Evolutionary conservation across 2,113 vertebrate species (phyloP).

Genomic region (Hippopotamus amphibius): DNA sequence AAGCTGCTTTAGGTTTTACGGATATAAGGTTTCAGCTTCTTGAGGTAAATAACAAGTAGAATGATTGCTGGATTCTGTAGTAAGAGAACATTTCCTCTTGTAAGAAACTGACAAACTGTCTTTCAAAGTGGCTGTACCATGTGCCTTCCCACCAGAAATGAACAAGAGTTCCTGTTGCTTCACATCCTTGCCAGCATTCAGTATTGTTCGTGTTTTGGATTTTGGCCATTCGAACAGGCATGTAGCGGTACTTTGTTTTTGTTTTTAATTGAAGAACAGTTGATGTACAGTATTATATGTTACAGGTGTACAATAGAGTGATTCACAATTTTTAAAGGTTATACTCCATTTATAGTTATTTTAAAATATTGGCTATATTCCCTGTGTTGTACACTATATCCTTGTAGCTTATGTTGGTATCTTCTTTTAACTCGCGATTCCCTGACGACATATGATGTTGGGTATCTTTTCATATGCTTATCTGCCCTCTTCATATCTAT

Average conservation of each 20-base stretch:
- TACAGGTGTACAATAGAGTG: not conserved
- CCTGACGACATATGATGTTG: not conserved
- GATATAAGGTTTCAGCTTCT: not conserved
- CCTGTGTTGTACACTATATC: not conserved
- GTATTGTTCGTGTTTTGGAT: not conserved
- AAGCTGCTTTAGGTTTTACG: not conserved
- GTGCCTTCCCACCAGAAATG: not conserved
- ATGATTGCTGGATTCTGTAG: not conserved
- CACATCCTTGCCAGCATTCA: not conserved
- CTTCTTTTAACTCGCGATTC: not conserved
- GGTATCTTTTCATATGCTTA: not conserved
- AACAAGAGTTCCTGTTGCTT: not conserved
- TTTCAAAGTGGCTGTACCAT: not conserved
- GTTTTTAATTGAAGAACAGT: not conserved
- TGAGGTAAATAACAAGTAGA: not conserved
- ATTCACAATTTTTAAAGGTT: not conserved
- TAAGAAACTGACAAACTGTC: not conserved
- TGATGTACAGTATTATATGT: not conserved
- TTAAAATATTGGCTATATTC: not conserved
- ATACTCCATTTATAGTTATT: not conserved
- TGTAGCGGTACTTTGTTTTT: not conserved
- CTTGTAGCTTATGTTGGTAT: not conserved
- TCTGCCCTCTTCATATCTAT: not conserved
- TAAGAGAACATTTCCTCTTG: not conserved
- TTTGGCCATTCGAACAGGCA: not conserved